A percentile compares a stretch with the other conserved stretches of the same genome.
These are phyloP conservation scores for Vimba vimba DNA, from an alignment of 2,113 vertebrate genomes.

Conservation along the genomic window DNA sequence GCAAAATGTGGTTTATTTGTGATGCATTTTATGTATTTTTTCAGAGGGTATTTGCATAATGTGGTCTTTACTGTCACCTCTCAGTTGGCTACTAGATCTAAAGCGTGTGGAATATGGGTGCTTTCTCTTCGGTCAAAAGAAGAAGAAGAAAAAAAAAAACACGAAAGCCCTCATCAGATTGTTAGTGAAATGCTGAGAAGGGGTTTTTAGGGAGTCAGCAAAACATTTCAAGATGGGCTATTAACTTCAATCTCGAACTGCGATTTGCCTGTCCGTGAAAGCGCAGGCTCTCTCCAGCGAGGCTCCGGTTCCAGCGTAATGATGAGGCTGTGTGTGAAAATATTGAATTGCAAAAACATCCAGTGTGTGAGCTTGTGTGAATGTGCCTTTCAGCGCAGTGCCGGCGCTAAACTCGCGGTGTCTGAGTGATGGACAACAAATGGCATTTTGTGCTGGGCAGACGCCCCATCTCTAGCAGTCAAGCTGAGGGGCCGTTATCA, in stretches of 20 bases:
- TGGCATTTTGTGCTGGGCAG: conserved; percentile 75
- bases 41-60: background rate
- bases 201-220: conserved; percentile 65
- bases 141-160: background rate
- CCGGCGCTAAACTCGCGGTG: conserved; percentile 72
- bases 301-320: conserved; percentile 93
- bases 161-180: conserved; percentile 63
- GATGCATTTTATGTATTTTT: background rate
- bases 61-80: background rate
- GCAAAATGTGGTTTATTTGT: background rate
- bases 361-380: conserved; percentile 85
- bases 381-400: conserved; percentile 88
- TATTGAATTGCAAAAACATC: conserved; percentile 99
- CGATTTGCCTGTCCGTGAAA: conserved; percentile 76
- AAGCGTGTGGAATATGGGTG: conserved; percentile 9
- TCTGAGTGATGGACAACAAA: conserved; percentile 94
- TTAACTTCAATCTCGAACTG: conserved; percentile 72
- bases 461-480: conserved; percentile 35
- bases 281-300: conserved; percentile 81
- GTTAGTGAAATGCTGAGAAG: conserved; percentile 69
- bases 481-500: conserved; percentile 44
- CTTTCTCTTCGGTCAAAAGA: conserved; percentile 17
- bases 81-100: background rate
- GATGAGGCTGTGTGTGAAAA: conserved; percentile 96
- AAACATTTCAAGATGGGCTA: conserved; percentile 84